Base-by-base conservation (phyloP, 2,797 vertebrate genomes). In the Aythya fuligula region DNA sequence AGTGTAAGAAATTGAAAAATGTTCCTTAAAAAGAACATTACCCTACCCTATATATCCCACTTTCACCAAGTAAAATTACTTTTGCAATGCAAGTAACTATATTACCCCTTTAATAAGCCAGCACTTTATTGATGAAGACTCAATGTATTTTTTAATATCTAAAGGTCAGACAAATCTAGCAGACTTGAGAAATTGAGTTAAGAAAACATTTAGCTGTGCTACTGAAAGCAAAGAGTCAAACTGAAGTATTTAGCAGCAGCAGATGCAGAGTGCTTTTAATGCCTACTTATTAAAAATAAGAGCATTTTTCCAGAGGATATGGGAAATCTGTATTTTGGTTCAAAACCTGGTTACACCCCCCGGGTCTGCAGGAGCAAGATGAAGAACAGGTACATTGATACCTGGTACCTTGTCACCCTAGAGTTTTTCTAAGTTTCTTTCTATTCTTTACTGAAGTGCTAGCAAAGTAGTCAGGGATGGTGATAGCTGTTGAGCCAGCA, bases 1-100 rank as follows among this genome's bases (percentile, higher is more conserved):
- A 94, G 94, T 81, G 80, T 87, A 72, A 96, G 83, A 96, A 93
- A 97, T 43, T 78, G 93, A 82, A 72, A 94, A 85, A 93, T 79
- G 75, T 78, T 91, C 93, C 88, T 89, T 65, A 79, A 95, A 95
- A 96, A 93, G 76, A 89, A 85, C 79, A 85, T 94, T 90, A 71
- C 85, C 76, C 60, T 92, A 77, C 66, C 84, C 38, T 72, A 77
- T 71, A 78, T 75, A 72, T 81, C 74, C 69, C 80, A 85, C 65
- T 74, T 93, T 54, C 89, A 95, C 91, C 89, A 82, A 94, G 72
- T 85, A 96, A 97, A 90, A 90, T 95, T 77, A 83, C 79, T 94
- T 93, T 92, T 92, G 64, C 82, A 62, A 86, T 80, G 85, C 86
- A 91, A 95, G 93, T 92, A 96, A 96, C 95, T 96, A 82, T 94